These are phyloP conservation scores for Centruroides sculpturatus DNA, from an alignment of 1,140 invertebrate genomes.

Conservation along the genomic window DNA sequence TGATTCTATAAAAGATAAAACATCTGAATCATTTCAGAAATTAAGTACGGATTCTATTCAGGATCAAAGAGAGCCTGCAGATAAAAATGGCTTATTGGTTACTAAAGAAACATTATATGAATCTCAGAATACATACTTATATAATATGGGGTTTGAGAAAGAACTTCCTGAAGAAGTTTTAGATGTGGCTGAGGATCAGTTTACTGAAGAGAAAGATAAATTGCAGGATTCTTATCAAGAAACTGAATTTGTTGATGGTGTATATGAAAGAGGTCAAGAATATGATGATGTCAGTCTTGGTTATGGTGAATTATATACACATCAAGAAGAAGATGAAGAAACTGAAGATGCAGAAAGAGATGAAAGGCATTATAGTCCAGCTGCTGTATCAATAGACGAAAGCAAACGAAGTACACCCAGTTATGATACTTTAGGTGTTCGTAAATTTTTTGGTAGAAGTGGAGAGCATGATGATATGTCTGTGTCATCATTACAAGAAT, in stretches of 20 bases:
- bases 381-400: slow-evolving; percentile 45
- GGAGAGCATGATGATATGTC: slow-evolving; percentile 13
- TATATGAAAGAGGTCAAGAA: slow-evolving; percentile 1
- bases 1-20: too few species aligned
- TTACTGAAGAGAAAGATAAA: background rate
- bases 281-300: slow-evolving; percentile 8
- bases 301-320: slow-evolving; percentile 34
- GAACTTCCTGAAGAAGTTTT: background rate
- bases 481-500: slow-evolving; percentile 32
- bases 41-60: too few species aligned
- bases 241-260: slow-evolving; percentile 9
- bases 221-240: slow-evolving; percentile 1
- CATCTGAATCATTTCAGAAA: too few species aligned
- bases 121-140: background rate
- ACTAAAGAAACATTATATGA: too few species aligned
- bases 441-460: slow-evolving; percentile 12
- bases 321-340: slow-evolving; percentile 41
- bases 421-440: slow-evolving; percentile 1
- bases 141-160: background rate
- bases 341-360: slow-evolving; percentile 26
- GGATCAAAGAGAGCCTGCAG: too few species aligned
- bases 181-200: background rate
- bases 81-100: too few species aligned
- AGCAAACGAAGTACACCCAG: slow-evolving; percentile 35
- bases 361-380: slow-evolving; percentile 5